A percentile compares a stretch with the other conserved stretches of the same genome.
These are phyloP conservation scores for Catostomus latipinnis DNA, from an alignment of 2,797 vertebrate species.

Conservation along the genomic window DNA sequence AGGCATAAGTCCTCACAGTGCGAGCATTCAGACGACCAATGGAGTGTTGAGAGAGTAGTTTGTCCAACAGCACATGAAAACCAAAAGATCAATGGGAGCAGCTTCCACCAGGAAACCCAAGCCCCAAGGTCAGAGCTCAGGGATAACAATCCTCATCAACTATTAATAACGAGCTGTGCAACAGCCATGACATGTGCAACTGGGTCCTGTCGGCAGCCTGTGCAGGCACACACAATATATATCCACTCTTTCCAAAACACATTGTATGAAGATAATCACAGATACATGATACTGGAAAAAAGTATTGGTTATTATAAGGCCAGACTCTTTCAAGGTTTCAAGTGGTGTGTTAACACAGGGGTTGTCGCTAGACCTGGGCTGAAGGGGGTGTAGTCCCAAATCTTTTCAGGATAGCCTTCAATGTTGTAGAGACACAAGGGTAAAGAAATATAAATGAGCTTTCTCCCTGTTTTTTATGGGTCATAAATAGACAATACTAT, in stretches of 20 bases:
- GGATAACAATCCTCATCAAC: slow-evolving; percentile 82
- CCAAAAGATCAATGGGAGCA: slow-evolving; percentile 73
- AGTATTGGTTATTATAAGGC: background rate
- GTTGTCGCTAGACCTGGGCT: too few species aligned
- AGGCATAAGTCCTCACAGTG: slow-evolving; percentile 7
- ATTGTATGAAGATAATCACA: slow-evolving; percentile 24
- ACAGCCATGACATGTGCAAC: slow-evolving; percentile 41
- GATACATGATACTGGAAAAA: slow-evolving; percentile 15
- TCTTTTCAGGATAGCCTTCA: too few species aligned
- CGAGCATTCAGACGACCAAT: slow-evolving; percentile 33
- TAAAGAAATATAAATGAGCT: too few species aligned
- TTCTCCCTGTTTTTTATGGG: too few species aligned
- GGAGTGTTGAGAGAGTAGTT: slow-evolving; percentile 56
- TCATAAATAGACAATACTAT: too few species aligned
- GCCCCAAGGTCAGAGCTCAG: slow-evolving; percentile 74
- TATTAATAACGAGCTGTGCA: slow-evolving; percentile 72
- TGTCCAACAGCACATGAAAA: slow-evolving; percentile 72
- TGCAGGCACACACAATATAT: slow-evolving; percentile 13
- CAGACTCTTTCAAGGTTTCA: background rate
- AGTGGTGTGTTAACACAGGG: background rate
- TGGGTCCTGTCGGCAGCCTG: slow-evolving; percentile 10
- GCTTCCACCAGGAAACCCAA: slow-evolving; percentile 77
- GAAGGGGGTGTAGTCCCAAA: too few species aligned
- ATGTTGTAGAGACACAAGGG: too few species aligned
- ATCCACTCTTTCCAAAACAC: slow-evolving; percentile 30